Percentiles rank a stretch among this genome's conserved stretches.
Evolutionary conservation across 2,797 vertebrate species (phyloP).

Genomic region (Micropoecilia bifurca): DNA sequence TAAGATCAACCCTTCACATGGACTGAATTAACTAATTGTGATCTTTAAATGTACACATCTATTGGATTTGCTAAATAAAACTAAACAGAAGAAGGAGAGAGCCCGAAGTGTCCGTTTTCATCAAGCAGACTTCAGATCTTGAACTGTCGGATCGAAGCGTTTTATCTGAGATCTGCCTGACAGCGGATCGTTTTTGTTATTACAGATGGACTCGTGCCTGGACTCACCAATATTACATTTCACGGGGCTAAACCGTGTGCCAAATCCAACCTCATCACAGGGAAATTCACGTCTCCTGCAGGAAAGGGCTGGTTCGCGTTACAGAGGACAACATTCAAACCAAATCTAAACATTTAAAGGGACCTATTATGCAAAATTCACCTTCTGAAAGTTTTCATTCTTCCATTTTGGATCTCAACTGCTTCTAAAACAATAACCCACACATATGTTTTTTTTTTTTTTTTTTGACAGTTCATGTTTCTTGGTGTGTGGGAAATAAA

Average conservation of each 20-base stretch:
- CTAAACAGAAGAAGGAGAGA: slow-evolving; percentile 17
- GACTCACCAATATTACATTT: slow-evolving; percentile 59
- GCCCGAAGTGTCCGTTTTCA: slow-evolving; percentile 24
- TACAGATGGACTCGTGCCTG: slow-evolving; percentile 49
- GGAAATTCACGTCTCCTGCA: slow-evolving; percentile 51
- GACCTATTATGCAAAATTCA: too few species aligned
- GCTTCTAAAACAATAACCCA: too few species aligned
- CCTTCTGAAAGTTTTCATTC: too few species aligned
- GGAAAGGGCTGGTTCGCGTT: slow-evolving; percentile 56
- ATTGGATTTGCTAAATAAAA: slow-evolving; percentile 23
- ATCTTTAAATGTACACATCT: background rate
- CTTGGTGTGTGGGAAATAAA: too few species aligned
- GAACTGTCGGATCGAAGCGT: slow-evolving; percentile 17
- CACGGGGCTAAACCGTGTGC: slow-evolving; percentile 39
- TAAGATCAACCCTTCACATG: slow-evolving; percentile 4
- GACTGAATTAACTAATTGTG: slow-evolving; percentile 2
- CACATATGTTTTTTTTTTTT: too few species aligned
- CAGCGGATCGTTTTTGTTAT: slow-evolving; percentile 55
- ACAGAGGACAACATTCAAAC: slow-evolving; percentile 50
- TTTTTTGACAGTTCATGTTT: too few species aligned
- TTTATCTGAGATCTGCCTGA: slow-evolving; percentile 30
- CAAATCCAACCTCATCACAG: slow-evolving; percentile 62
- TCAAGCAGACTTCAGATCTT: slow-evolving; percentile 27
- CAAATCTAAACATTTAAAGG: slow-evolving; percentile 24
- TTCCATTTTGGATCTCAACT: too few species aligned